Evolutionary conservation across 1,140 invertebrate genomes (phyloP), one percentile per base, ranked within the genome.

Genomic region (Nautilus pompilius): DNA sequence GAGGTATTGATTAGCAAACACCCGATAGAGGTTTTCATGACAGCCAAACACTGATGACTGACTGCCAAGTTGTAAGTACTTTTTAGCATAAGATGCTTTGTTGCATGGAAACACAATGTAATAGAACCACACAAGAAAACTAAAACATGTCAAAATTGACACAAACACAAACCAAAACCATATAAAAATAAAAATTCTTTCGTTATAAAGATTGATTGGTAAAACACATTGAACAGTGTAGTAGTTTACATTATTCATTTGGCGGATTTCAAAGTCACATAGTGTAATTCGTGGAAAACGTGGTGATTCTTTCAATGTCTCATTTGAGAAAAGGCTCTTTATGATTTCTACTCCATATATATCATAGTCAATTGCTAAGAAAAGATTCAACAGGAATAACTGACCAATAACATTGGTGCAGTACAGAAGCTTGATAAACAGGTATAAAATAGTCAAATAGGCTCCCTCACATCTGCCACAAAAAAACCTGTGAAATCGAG

Each of bases 131-230:
- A n/a, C n/a, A n/a, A n/a, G n/a, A n/a, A n/a, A n/a, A n/a, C n/a
- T n/a, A n/a, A n/a, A n/a, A 6, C 41, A 29, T 24, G 69, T 64
- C n/a, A 72, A 30, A 32, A 65, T 30, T 15, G 67, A 58, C 5
- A 77, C 63, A 4, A 75, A 53, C 28, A 73, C 67, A 29, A 70
- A 67, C 74, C 74, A 76, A 45, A 75, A 74, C 76, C 74, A 78
- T 8, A 78, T 41, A 30, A 74, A 68, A 8, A 73, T 67, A 55
- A 72, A 78, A 30, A 85, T 83, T 68, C 84, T 85, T 67, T 85
- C 84, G 64, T 84, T 85, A 69, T 85, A 85, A 17, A 85, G 70
- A 64, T 85, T 85, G 58, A 85, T 84, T 6, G 84, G 83, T 58
- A 85, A 69, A 15, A 84, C 83, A 67, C 84, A 85, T 65, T 85